Conservation (phyloP, 2,113 vertebrate genomes). For the Corvus cornix region DNA sequence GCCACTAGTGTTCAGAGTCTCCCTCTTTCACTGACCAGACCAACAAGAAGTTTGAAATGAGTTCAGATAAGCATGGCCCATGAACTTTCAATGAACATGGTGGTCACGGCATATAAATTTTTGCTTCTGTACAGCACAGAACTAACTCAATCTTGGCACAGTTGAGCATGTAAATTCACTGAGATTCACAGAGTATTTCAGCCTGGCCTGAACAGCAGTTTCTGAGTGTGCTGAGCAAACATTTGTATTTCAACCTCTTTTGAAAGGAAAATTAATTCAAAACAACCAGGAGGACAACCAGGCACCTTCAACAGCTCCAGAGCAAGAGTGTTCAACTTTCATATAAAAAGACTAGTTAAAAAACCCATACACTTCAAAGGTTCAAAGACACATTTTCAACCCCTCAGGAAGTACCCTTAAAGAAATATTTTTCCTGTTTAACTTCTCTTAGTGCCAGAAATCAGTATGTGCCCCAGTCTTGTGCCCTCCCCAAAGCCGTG, state of each 20-base stretch:
- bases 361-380: neutral
- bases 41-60: neutral
- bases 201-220: neutral
- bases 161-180: neutral
- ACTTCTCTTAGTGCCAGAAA: neutral
- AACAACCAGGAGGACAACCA: neutral
- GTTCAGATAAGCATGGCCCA: neutral
- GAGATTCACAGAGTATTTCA: neutral
- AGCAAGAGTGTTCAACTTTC: neutral
- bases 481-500: fast-evolving
- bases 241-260: neutral
- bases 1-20: neutral
- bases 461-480: neutral
- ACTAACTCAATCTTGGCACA: neutral
- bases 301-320: neutral
- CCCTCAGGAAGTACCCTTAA: neutral
- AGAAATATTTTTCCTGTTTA: neutral
- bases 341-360: neutral
- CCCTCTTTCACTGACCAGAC: neutral
- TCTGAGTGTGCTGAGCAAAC: neutral
- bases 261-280: constrained; percentile 2
- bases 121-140: neutral
- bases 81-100: neutral
- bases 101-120: neutral
- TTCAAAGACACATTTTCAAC: neutral